Evolutionary conservation across 2,888 invertebrate genomes (phyloP).

Genomic region (Drosophila paranaensis): DNA sequence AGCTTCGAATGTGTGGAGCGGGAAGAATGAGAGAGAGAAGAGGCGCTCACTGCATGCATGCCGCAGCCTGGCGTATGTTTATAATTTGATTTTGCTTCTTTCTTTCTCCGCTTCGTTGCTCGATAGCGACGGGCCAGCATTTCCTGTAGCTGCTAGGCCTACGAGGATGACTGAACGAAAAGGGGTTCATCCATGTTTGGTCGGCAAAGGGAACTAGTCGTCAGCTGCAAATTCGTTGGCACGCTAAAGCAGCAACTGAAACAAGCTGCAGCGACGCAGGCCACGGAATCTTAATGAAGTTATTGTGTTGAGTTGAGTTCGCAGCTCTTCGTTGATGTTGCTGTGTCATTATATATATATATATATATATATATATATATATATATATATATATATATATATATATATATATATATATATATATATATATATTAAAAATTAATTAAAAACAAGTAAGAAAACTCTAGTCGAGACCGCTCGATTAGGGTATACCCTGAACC

Average conservation of each 20-base stretch:
- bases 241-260: constrained; percentile 43
- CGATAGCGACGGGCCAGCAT: constrained; percentile 63
- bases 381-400: constrained; percentile 8
- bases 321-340: constrained; percentile 28
- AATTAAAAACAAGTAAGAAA: too few relatives aligned
- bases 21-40: neutral
- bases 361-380: neutral
- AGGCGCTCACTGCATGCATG: constrained; percentile 46
- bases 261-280: constrained; percentile 47
- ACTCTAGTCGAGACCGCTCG: too few relatives aligned
- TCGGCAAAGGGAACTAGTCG: constrained; percentile 13
- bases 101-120: constrained; percentile 60
- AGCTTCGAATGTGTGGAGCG: neutral
- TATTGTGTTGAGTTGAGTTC: constrained; percentile 64
- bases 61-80: constrained; percentile 74
- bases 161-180: constrained; percentile 28
- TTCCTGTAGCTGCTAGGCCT: constrained; percentile 75
- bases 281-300: constrained; percentile 77
- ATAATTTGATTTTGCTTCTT: constrained; percentile 77
- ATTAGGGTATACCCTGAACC: too few relatives aligned
- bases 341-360: constrained; percentile 31
- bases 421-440: neutral
- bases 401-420: neutral
- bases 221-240: constrained; percentile 58
- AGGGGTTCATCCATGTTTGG: constrained; percentile 1